Evolutionary conservation across 2,113 vertebrate genomes (phyloP).

Genomic region (Rhabdornis inornatus): DNA sequence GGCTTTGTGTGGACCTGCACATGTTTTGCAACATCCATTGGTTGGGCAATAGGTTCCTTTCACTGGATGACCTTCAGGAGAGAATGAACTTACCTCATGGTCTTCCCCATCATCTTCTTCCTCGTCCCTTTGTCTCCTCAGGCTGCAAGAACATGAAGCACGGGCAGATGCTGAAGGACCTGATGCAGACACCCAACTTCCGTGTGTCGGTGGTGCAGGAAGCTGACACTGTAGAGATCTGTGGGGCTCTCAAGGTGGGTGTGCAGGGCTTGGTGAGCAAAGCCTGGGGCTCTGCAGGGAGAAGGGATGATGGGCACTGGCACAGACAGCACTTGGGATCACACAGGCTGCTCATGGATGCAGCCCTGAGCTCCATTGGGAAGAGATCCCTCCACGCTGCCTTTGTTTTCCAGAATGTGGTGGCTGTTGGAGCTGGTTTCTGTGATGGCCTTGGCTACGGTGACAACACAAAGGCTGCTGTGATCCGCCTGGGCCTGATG

Average conservation of each 20-base stretch:
- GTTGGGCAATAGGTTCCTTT: background rate
- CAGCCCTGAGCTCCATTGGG: accelerated
- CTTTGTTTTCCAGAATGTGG: slow-evolving; percentile 81
- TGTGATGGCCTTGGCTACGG: slow-evolving; percentile 93
- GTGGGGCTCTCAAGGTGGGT: slow-evolving; percentile 93
- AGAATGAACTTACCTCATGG: background rate
- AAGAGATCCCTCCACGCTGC: background rate
- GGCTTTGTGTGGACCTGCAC: background rate
- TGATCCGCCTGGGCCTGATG: slow-evolving; percentile 95
- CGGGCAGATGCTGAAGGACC: slow-evolving; percentile 84
- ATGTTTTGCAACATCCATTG: background rate
- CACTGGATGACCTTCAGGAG: background rate
- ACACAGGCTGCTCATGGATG: too few relatives aligned
- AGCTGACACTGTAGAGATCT: slow-evolving; percentile 94
- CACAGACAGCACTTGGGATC: background rate
- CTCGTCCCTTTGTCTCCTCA: slow-evolving; percentile 1
- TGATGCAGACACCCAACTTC: slow-evolving; percentile 95
- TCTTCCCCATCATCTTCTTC: background rate
- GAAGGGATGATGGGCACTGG: background rate
- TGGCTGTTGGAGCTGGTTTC: slow-evolving; percentile 94
- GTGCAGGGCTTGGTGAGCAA: background rate
- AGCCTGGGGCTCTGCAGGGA: background rate
- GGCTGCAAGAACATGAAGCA: slow-evolving; percentile 84
- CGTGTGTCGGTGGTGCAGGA: slow-evolving; percentile 91
- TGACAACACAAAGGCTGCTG: slow-evolving; percentile 94